Base-by-base conservation (phyloP, 2,113 vertebrate species). In the Mystacornis crossleyi region DNA sequence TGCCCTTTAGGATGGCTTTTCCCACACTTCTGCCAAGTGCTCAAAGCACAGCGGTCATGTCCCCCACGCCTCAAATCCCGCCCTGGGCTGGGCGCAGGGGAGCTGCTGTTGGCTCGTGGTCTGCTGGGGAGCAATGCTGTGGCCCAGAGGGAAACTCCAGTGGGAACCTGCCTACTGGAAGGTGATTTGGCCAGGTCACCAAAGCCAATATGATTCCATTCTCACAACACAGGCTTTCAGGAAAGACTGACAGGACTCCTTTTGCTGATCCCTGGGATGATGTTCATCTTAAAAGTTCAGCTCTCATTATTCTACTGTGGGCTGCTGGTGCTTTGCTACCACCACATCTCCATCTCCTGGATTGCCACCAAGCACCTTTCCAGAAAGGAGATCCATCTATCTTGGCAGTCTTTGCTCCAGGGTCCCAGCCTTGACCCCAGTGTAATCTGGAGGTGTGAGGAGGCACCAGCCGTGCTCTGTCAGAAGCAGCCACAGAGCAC, bases 21-120 rank as follows among this genome's bases (percentile, higher is more conserved):
- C 18, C 57, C 72, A 12, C 3, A 55, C 28, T 62, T 86, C 66
- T 36, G 69, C 48, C 45, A 48, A 29, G 31, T 2, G 0, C 31
- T 70, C 50, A 25, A 20, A 85, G 45, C 5, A 1, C 45, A 33
- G 50, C 75, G 25, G 14, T 8, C 0, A 0, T 31, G 66, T 55
- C 6, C n/a, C 69, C 16, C 24, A 8, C 0, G 1, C 33, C 60
- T 38, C 24, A 31, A 33, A 90, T 36, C 31, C 67, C 60, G 9
- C 26, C 14, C 24, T 3, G 8, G 20, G 14, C 23, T 0, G 6
- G 36, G 31, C 0, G 0, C 45, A 12, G 54, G 24, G 36, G 40
- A 48, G 47, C 69, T 77, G 71, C 40, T 53, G 23, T 29, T 6
- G 10, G 70, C 60, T 42, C 20, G 4, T 6, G 29, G 26, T 13